Conservation (phyloP, 1,140 invertebrate genomes). For the Trinorchestia longiramus region DNA sequence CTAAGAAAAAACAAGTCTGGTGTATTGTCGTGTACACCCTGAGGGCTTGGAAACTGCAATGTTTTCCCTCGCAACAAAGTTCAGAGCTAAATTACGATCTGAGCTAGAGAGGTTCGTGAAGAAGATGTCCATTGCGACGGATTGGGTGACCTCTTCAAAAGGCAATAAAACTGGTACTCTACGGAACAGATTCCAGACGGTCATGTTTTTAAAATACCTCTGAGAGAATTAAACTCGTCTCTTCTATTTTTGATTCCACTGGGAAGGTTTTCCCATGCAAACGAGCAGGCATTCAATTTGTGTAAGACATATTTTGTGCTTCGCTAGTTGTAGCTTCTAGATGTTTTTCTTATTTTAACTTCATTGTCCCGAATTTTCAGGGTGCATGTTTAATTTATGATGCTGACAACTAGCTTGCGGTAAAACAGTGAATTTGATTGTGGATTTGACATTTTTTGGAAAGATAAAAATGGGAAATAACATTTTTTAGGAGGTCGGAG, state of each 20-base stretch:
- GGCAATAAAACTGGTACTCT: neutral
- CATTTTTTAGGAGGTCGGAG: too few species aligned
- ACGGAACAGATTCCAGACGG: neutral
- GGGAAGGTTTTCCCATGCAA: neutral
- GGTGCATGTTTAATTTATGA: neutral
- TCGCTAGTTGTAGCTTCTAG: neutral
- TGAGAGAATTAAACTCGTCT: neutral
- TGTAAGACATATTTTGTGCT: neutral
- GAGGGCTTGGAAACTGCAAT: too few species aligned
- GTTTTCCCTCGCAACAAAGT: neutral
- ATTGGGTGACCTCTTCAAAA: neutral
- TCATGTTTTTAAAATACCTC: neutral
- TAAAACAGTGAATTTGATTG: too few species aligned
- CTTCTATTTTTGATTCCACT: neutral
- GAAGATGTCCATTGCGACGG: neutral
- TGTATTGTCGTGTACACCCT: too few species aligned
- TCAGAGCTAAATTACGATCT: neutral
- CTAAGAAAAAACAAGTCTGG: too few species aligned
- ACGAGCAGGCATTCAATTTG: neutral
- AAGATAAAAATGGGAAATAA: too few species aligned
- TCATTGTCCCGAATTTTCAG: too few species aligned
- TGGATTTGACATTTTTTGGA: too few species aligned
- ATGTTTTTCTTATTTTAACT: neutral
- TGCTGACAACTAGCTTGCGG: neutral
- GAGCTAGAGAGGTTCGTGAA: neutral